A percentile compares a stretch with the other conserved stretches of the same genome.
Conservation (phyloP, 2,797 vertebrate genomes). For the Onychomys torridus region DNA sequence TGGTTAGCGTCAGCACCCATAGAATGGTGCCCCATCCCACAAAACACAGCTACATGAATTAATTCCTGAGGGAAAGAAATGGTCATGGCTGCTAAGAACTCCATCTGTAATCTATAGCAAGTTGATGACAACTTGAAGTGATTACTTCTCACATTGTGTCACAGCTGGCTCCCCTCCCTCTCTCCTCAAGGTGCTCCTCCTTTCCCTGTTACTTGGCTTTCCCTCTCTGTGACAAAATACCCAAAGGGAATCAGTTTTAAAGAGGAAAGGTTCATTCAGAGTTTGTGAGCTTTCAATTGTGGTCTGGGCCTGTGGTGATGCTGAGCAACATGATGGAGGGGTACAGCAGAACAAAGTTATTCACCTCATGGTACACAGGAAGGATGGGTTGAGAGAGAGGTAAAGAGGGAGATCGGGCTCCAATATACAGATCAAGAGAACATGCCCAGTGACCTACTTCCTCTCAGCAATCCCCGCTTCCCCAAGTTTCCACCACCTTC, state of each 20-base stretch:
- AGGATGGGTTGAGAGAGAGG: background rate
- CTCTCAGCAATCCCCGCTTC: background rate
- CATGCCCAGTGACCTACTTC: background rate
- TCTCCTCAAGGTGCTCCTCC: background rate
- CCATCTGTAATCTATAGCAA: conserved; percentile 13
- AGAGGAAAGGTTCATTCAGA: background rate
- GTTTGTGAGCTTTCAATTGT: background rate
- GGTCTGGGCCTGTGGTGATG: background rate
- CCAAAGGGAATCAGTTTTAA: background rate
- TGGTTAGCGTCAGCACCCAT: background rate
- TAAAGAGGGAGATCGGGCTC: too few species aligned
- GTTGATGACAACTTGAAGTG: conserved; percentile 6
- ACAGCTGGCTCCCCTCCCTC: too few species aligned
- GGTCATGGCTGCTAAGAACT: background rate
- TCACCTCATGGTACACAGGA: background rate
- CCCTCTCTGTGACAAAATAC: background rate
- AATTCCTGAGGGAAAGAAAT: conserved; percentile 28
- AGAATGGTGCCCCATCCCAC: background rate
- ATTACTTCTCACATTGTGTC: background rate
- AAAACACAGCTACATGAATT: background rate
- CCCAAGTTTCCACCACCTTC: background rate
- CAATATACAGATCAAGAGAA: background rate
- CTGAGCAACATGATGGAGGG: background rate
- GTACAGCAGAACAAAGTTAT: background rate
- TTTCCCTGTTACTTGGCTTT: background rate